These are phyloP conservation scores for Felis catus DNA, from an alignment of 2,113 vertebrate species.

Conservation along the genomic window DNA sequence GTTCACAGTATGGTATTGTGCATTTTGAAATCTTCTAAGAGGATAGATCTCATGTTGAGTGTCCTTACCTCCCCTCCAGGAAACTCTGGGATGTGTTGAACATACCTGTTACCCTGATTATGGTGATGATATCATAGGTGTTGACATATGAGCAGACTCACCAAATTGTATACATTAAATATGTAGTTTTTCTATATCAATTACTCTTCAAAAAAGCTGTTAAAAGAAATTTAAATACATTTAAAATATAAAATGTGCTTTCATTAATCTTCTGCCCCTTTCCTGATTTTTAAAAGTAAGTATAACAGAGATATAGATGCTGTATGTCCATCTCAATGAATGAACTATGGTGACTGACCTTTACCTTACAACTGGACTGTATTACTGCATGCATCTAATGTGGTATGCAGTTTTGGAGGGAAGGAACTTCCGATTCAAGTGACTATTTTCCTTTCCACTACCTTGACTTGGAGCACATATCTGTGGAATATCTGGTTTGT, in stretches of 20 bases:
- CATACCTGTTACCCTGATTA: not conserved
- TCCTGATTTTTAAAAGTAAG: not conserved
- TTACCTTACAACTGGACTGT: not conserved
- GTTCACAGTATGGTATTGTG: not conserved
- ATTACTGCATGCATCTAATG: not conserved
- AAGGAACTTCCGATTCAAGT: not conserved
- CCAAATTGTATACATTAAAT: not conserved
- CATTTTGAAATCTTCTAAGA: not conserved
- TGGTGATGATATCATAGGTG: not conserved
- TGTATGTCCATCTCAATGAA: not conserved
- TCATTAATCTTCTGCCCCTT: not conserved
- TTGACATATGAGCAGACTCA: not conserved
- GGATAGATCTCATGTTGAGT: not conserved
- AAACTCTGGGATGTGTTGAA: not conserved
- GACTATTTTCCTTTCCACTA: not conserved
- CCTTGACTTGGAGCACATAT: not conserved
- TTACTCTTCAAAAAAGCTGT: not conserved
- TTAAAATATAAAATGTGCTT: conserved; percentile 23
- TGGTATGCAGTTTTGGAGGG: not conserved
- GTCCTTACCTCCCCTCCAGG: not conserved
- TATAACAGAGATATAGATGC: not conserved
- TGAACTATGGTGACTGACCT: not conserved
- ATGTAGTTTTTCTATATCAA: not conserved
- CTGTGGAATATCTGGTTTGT: not conserved
- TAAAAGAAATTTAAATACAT: not conserved